Evolutionary conservation across 2,797 vertebrate genomes (phyloP).

Genomic region (Enteromius paludinosus): DNA sequence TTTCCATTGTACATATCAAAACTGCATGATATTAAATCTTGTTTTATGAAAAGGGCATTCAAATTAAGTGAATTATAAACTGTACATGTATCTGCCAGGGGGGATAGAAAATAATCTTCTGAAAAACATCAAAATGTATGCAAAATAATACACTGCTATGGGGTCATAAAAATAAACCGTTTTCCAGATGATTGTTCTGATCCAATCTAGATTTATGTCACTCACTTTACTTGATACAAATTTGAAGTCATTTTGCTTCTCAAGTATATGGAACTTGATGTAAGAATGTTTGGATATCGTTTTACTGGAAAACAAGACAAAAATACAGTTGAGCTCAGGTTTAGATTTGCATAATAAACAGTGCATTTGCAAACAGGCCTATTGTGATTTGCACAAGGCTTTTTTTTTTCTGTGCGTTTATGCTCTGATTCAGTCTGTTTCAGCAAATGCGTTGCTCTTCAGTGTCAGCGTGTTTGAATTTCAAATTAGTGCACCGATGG

Average conservation of each 20-base stretch:
- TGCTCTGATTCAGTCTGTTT: slow-evolving; percentile 23
- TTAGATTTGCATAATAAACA: background rate
- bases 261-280: background rate
- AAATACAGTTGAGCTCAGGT: background rate
- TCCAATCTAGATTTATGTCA: background rate
- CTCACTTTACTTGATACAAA: background rate
- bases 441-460: background rate
- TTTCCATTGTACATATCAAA: background rate
- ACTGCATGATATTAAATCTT: background rate
- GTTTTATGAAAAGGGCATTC: background rate
- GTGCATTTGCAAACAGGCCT: slow-evolving; percentile 14
- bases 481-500: slow-evolving; percentile 50
- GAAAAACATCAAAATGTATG: background rate
- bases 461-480: slow-evolving; percentile 19
- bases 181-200: background rate
- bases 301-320: background rate
- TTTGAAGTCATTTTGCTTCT: background rate
- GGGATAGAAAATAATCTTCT: background rate
- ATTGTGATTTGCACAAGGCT: background rate
- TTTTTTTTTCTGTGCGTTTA: background rate
- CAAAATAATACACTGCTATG: background rate
- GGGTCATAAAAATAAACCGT: background rate
- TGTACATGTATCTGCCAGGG: background rate
- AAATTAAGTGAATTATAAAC: background rate
- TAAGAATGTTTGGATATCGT: background rate